Base-by-base conservation (phyloP, 2,888 invertebrate genomes). In the Pantelozetes paolii region DNA sequence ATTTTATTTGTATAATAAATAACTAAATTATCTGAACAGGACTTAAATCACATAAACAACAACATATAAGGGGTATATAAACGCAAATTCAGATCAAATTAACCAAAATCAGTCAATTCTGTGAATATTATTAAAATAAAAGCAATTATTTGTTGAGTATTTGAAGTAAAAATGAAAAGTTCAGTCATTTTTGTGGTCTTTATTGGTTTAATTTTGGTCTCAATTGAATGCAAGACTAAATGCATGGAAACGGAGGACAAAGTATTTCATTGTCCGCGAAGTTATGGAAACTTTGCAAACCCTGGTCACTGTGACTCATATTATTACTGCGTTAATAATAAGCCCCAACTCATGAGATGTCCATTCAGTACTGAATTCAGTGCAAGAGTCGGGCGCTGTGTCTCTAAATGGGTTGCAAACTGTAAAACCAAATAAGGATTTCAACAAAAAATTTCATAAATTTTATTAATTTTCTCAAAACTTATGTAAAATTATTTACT, bases 321-420 rank as follows among this genome's bases (percentile, higher is more conserved):
- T 23, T 67, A 40, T 13, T 8, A 13, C 23, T 67, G 67, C 23
- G n/a, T 67, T 20, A 67, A 67, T 13, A 18, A 23, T 20, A 30
- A 32, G 42, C 67, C 67, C 15, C 23, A 13, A 20, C 40, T 40
- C 5, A 30, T 23, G 20, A 36, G 20, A 67, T 67, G 67, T 67
- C 42, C 40, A 32, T 40, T 40, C 0, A 40, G 20, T 40, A 67
- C 67, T 5, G 20, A 67, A 67, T 67, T 15, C 32, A 40, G 36
- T 20, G 23, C 20, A 23, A 67, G 13, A 23, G 9, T 67, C n/a
- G 9, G 67, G 1, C 67, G 67, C 3, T 67, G 67, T 67, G 42
- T 67, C 23, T 67, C 67, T 9, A 67, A 40, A 40, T 67, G 11
- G 13, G 67, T 67, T 36, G 67, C 67, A 20, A 36, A 67, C 2